Base-by-base conservation (phyloP, 2,113 vertebrate species). In the Erythrocercus mccallii region DNA sequence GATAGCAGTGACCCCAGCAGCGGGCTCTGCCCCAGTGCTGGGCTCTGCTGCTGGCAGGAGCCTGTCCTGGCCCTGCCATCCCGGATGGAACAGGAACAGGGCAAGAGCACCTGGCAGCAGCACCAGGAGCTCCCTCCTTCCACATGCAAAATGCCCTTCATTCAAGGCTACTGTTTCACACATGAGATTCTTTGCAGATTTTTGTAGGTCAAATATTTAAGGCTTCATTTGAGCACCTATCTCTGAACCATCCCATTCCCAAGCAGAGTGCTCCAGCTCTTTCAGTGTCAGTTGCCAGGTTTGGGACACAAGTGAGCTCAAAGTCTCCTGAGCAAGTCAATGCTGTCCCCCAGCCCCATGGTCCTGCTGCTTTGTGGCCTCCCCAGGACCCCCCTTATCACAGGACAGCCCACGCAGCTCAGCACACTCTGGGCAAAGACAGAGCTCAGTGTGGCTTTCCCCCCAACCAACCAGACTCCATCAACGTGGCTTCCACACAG, bases 341-440 rank as follows among this genome's bases (percentile, higher is more conserved):
- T 2, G 1, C 21, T 40, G 48, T 48, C 13, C 35, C 30, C 33
- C 2, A 1, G 56, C 19, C 22, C 51, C 68, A 60, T 0, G 0
- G 12, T 51, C 42, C 42, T 60, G 12, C 27, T 76, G 64, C 53
- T 79, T 40, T 3, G 2, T 10, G 48, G 30, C 33, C 35, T 25
- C 38, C 45, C 44, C 12, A 3, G 18, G 20, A 10, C 28, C 31
- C 35, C 28, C 9, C 10, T n/a, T 35, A 21, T 48, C 19, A 9
- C 7, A 4, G 28, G 25, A 62, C 30, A 66, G 64, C 64, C 65
- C 10, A 2, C 0, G 38, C 38, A 40, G 38, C 38, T 40, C 38
- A 40, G 38, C 38, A 40, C 38, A 40, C 38, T 40, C 38, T 40
- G 38, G 38, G 38, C 38, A 40, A 40, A 40, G 38, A 22, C 37